These are phyloP conservation scores for Nasua narica DNA, from an alignment of 2,797 vertebrate genomes.

Conservation along the genomic window DNA sequence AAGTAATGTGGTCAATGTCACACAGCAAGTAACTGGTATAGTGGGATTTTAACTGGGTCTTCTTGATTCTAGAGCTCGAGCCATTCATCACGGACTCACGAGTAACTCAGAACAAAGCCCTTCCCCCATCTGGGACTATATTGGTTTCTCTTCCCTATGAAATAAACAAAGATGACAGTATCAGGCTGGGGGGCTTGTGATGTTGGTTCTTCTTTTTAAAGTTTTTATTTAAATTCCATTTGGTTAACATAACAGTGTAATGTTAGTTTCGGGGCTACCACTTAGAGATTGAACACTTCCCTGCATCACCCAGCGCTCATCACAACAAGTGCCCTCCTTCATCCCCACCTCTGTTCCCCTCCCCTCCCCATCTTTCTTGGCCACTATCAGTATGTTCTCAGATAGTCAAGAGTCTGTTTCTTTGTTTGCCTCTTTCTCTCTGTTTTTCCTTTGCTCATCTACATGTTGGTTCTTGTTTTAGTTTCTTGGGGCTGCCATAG, in stretches of 20 bases:
- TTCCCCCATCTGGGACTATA: neutral
- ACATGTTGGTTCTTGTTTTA: neutral
- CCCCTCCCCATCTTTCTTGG: neutral
- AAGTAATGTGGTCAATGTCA: neutral
- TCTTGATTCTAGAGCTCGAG: neutral
- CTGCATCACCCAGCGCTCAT: neutral
- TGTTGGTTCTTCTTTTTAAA: neutral
- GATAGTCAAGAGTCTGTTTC: neutral
- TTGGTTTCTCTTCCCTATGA: neutral
- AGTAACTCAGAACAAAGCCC: neutral
- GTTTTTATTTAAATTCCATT: neutral
- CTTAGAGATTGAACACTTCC: neutral
- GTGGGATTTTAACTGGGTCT: neutral
- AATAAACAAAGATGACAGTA: neutral
- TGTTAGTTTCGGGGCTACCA: neutral
- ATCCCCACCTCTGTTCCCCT: neutral
- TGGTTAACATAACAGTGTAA: neutral
- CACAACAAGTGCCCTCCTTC: neutral
- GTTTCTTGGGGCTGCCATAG: no score
- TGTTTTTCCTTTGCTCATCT: neutral
- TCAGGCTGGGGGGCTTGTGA: rapidly evolving
- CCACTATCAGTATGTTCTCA: neutral
- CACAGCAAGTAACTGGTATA: neutral
- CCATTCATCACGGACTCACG: neutral
- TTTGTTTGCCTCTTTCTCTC: neutral